Base-by-base conservation (phyloP, 2,888 invertebrate species). In the Pachliopta kotzebuea region DNA sequence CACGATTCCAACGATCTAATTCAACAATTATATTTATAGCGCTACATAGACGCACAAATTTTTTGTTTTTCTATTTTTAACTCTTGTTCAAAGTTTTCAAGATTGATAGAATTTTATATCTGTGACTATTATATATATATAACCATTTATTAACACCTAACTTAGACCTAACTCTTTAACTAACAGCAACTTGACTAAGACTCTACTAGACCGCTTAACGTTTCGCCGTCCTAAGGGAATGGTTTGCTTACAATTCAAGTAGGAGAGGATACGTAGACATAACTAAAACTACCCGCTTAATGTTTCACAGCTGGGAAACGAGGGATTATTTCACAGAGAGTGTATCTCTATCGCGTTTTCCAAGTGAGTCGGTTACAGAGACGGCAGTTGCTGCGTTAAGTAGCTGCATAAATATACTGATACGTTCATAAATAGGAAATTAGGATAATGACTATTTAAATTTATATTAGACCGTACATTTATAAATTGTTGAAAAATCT, bases 1-100 rank as follows among this genome's bases (percentile, higher is more conserved):
- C 78, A 79, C 74, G 74, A 72, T 68, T 69, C 72, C 78, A 79
- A 84, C 83, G 80, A 78, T 78, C 81, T 84, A 86, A 71, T 76
- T 72, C 81, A 87, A 88, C 86, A 86, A 84, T 76, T 74, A 80
- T 78, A 76, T 65, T 49, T 56, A 54, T 67, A 69, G 69, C 68
- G 65, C 29, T 58, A 57, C 20, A 42, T 57, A 45, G 45, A 61
- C 14, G 2, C 23, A 54, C 45, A 45, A 45, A 18, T 45, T 58
- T 24, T 53, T 9, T 56, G 11, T 14, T 14, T 21, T n/a, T 23
- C 11, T 21, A 14, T 52, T 9, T 52, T 21, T 21, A 4, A 37
- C 14, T 14, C 50, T 21, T 23, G 11, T 52, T 52, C 11, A 52
- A 52, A 21, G 11, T 49, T 52, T 52, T 45, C 45, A 45, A n/a